Base-by-base conservation (phyloP, 2,113 vertebrate genomes). In the Peucedramus taeniatus region DNA sequence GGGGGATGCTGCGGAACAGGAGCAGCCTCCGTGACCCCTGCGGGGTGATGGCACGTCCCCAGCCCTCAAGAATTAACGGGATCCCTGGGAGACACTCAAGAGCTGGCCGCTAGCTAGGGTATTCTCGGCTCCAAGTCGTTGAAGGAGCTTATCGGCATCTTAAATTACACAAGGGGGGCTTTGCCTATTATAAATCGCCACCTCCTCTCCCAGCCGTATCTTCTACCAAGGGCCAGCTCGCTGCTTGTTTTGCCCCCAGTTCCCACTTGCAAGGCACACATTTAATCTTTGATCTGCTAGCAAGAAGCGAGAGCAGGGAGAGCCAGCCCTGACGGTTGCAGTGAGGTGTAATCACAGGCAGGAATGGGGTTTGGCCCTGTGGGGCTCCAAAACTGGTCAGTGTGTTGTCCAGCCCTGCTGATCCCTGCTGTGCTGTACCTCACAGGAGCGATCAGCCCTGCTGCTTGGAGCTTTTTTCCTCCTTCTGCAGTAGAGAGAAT, bases 1-100 rank as follows among this genome's bases (percentile, higher is more conserved):
- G 22, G 72, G 37, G 30, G 22, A 0, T 3, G 45, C 45, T 1
- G 14, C 30, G 22, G 7, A 5, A 6, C 3, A 6, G 27, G 3
- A 11, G 10, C 40, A 1, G 39, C 27, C 27, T 11, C 26, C 7
- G 21, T 2, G 1, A 28, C 6, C 30, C 1, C 30, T 11, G 70
- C 31, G 2, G 61, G 2, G 2, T 1, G 50, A 3, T 1, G 31
- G 7, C 8, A 2, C 7, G 21, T 6, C 37, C 44, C 40, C 42
- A 18, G 5, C 24, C 33, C 50, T 23, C 39, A 1, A 44, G 24
- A 83, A 22, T 23, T 14, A 51, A 16, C 33, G 8, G 18, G 9
- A 44, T 4, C 8, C 16, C 20, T 37, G 27, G 11, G 30, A 22
- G n/a, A 39, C 17, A 10, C 8, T 6, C 54, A 1, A 9, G n/a